Percentiles rank a stretch among this genome's conserved stretches.
These are phyloP conservation scores for Alfaro cultratus DNA, from an alignment of 2,797 vertebrate species.

Conservation along the genomic window DNA sequence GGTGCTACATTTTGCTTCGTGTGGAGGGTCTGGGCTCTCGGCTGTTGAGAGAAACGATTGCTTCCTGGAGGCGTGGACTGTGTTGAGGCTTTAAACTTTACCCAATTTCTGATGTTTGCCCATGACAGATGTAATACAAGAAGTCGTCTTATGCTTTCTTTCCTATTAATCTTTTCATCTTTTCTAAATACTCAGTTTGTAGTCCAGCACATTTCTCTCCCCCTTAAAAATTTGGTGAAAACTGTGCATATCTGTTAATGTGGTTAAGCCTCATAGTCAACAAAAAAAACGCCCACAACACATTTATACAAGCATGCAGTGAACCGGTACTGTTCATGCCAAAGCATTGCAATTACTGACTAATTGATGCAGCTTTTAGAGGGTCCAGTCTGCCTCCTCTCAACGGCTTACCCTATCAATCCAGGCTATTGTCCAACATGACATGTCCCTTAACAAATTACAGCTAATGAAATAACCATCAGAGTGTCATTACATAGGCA, in stretches of 20 bases:
- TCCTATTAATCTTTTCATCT: not conserved
- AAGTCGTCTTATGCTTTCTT: not conserved
- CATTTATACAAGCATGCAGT: conserved; percentile 8
- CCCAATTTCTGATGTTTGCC: no score
- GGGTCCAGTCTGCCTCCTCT: conserved; percentile 68
- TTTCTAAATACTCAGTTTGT: not conserved
- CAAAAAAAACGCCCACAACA: conserved; percentile 20
- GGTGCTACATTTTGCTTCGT: no score
- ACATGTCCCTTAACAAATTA: conserved; percentile 84
- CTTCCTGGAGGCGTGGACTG: no score
- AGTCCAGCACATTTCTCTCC: not conserved
- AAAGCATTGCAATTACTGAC: conserved; percentile 63
- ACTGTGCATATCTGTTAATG: not conserved
- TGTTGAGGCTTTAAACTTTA: no score
- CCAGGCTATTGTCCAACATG: conserved; percentile 77
- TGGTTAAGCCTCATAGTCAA: not conserved
- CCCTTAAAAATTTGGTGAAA: not conserved
- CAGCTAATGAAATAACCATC: conserved; percentile 86
- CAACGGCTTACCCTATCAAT: conserved; percentile 76
- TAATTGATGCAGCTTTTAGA: conserved; percentile 71
- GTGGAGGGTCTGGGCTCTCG: no score
- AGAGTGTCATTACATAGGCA: conserved; percentile 79
- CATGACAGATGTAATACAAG: not conserved
- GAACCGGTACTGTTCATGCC: conserved; percentile 48
- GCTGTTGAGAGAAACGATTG: no score